Base-by-base conservation (phyloP, 2,888 invertebrate genomes). In the Ischnura elegans region DNA sequence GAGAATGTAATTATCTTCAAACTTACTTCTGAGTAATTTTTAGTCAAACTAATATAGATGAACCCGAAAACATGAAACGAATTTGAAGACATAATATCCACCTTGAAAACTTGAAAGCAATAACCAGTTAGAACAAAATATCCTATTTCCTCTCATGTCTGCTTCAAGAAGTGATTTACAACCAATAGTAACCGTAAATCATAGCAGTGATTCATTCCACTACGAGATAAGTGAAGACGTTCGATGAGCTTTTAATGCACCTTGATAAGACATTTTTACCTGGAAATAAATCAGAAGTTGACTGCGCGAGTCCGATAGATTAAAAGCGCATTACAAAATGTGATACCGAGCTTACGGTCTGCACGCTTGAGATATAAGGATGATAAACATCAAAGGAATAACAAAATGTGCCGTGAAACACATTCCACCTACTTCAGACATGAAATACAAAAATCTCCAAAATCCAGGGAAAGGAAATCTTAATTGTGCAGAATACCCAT, bases 201-300 rank as follows among this genome's bases (percentile, higher is more conserved):
- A 76, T 36, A 36, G 76, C 76, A 76, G 76, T 76, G 76, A 76
- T 76, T 76, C 76, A 76, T 76, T 36, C 36, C 76, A 36, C 5
- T 36, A 13, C 29, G 36, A 10, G 76, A 76, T 76, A 76, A 76
- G 36, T 10, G 10, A 36, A 76, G 6, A 76, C 36, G 76, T 76
- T 36, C 76, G 76, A 76, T 76, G 76, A 76, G 76, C 76, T 76
- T 0, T 16, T 76, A 76, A 29, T 76, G 36, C 76, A 13, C 36
- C 76, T 4, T 76, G 76, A 76, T 76, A 76, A 76, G 76, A 29
- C 3, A 36, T 76, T 76, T 76, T 76, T 76, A 36, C 76, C n/a
- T 0, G 76, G 76, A 36, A 36, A 76, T 76, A 76, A 76, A 76
- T 76, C 76, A 25, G 16, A 76, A 25, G 76, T 36, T 36, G 29